phyloP scores from a whole-genome alignment of 2,113 vertebrate species.

The Vanacampus margaritifer region DNA sequence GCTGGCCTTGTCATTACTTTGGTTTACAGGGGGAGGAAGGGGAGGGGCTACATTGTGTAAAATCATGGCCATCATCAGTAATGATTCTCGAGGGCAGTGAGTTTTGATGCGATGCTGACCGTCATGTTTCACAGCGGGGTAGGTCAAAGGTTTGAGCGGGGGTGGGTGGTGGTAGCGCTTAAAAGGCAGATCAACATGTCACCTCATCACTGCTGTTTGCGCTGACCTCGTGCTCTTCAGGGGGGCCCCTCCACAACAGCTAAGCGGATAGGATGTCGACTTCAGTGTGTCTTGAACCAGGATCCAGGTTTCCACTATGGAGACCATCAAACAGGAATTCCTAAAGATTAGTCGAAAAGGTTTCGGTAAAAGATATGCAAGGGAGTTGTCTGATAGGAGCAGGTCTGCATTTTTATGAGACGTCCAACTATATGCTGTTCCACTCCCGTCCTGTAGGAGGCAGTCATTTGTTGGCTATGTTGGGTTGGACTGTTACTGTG shows the following conservation, averaged over 20 bases:
- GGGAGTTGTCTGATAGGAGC: too few species aligned
- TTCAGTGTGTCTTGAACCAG: background rate
- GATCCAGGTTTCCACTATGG: background rate
- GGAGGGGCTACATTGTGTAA: slow-evolving; percentile 49
- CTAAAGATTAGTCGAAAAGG: background rate
- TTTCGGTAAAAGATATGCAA: background rate
- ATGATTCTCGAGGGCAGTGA: slow-evolving; percentile 34
- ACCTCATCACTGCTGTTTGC: slow-evolving; percentile 51
- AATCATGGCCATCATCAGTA: slow-evolving; percentile 45
- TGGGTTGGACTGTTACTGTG: too few species aligned
- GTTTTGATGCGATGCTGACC: slow-evolving; percentile 27
- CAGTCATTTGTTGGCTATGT: too few species aligned
- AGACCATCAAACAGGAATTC: background rate
- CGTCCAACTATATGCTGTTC: too few species aligned
- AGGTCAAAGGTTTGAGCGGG: slow-evolving; percentile 35
- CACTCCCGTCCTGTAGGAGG: too few species aligned
- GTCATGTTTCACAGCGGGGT: slow-evolving; percentile 25
- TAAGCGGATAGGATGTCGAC: slow-evolving; percentile 17
- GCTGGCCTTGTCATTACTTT: slow-evolving; percentile 21
- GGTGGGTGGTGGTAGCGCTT: slow-evolving; percentile 8
- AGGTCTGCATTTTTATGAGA: too few species aligned
- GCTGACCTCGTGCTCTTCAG: slow-evolving; percentile 16
- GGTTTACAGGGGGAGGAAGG: background rate
- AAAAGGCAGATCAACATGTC: slow-evolving; percentile 45
- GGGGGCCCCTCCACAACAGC: slow-evolving; percentile 2